Percentiles rank a stretch among this genome's conserved stretches.
Conservation (phyloP, 2,797 vertebrate genomes). For the Moxostoma hubbsi region DNA sequence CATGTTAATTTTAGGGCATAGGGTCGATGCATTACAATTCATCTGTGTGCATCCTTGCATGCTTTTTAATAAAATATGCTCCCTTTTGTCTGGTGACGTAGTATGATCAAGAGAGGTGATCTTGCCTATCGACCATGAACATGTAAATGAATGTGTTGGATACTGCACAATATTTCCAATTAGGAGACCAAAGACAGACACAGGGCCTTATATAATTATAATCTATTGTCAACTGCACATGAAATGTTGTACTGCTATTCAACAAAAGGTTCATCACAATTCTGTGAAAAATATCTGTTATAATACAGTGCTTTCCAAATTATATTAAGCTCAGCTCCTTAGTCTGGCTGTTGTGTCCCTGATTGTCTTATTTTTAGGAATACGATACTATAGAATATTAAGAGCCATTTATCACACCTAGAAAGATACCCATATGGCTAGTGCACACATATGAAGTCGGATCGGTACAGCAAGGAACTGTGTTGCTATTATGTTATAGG, state of each 20-base stretch:
- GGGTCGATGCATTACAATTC: too few species aligned
- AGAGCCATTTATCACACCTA: background rate
- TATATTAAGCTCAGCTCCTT: slow-evolving; percentile 2
- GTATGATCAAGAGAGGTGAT: slow-evolving; percentile 34
- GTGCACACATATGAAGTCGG: background rate
- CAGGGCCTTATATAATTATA: slow-evolving; percentile 38
- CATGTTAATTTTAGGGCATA: too few species aligned
- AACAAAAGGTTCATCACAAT: slow-evolving; percentile 40
- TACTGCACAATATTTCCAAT: slow-evolving; percentile 33
- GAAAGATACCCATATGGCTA: background rate
- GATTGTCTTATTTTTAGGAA: slow-evolving; percentile 28
- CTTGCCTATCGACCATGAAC: background rate
- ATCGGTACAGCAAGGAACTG: background rate
- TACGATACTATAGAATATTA: background rate
- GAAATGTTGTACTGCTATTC: slow-evolving; percentile 27
- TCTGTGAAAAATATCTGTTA: background rate
- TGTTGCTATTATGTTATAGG: slow-evolving; percentile 13
- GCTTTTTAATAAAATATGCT: background rate
- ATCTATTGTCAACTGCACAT: slow-evolving; percentile 43
- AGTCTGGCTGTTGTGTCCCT: slow-evolving; percentile 9
- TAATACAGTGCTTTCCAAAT: slow-evolving; percentile 27
- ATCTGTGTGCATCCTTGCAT: too few species aligned
- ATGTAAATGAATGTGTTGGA: slow-evolving; percentile 1
- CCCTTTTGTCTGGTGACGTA: slow-evolving; percentile 20
- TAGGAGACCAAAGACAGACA: slow-evolving; percentile 32